A percentile compares a stretch with the other conserved stretches of the same genome.
phyloP scores from a whole-genome alignment of 2,797 vertebrate species.

The Acanthornis magna region DNA sequence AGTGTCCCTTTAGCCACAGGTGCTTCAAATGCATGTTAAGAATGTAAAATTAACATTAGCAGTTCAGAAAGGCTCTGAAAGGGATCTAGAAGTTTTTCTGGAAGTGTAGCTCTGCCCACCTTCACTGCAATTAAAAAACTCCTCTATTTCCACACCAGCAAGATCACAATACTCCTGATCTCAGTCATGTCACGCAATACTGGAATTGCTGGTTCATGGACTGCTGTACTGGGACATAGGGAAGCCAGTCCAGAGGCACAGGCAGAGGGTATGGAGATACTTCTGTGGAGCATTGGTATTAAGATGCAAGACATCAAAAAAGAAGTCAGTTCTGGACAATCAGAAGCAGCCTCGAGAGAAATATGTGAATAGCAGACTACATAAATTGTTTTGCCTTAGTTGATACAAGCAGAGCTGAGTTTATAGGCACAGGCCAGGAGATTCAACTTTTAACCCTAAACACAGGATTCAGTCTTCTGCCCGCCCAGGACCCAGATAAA shows the following conservation, averaged over 20 bases:
- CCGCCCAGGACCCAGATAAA: background rate
- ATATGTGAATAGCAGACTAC: background rate
- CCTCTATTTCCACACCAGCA: background rate
- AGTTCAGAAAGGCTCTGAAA: background rate
- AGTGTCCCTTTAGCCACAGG: background rate
- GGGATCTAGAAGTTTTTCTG: background rate
- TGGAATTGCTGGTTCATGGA: background rate
- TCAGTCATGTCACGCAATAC: background rate
- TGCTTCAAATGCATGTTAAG: background rate
- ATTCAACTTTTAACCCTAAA: background rate
- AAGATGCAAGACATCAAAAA: background rate
- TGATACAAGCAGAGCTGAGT: background rate
- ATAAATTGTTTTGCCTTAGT: background rate
- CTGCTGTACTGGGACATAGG: background rate
- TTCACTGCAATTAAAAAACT: background rate
- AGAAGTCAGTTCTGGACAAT: background rate
- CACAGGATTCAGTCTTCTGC: background rate
- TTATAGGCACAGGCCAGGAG: background rate
- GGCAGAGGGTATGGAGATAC: background rate
- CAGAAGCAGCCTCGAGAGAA: background rate
- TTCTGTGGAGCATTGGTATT: background rate
- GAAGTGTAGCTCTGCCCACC: background rate
- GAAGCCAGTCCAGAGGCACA: background rate
- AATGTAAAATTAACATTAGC: background rate
- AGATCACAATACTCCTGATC: background rate